A percentile compares a stretch with the other conserved stretches of the same genome.
Conservation (phyloP, 2,797 vertebrate species). For the Urocyon cinereoargenteus region DNA sequence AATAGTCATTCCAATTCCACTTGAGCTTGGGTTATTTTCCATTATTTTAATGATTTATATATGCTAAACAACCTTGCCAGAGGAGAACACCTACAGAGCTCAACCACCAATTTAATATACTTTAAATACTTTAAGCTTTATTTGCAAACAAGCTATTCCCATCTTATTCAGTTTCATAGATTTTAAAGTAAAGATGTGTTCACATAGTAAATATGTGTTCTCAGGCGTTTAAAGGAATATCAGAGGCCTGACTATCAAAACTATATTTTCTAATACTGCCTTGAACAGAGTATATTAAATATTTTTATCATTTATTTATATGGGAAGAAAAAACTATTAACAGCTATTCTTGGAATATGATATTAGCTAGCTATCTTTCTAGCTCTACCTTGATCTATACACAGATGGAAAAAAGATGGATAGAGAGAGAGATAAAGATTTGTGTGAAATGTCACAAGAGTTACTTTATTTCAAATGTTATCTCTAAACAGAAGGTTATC, state of each 20-base stretch:
- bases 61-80: neutral
- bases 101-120: neutral
- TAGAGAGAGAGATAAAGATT: neutral
- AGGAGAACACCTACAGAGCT: neutral
- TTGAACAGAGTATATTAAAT: neutral
- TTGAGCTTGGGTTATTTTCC: conserved; percentile 35
- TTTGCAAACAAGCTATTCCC: neutral
- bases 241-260: neutral
- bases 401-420: too few species aligned
- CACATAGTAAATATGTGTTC: neutral
- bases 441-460: neutral
- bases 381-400: neutral
- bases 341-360: neutral
- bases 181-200: conserved; percentile 1
- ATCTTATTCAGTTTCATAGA: neutral
- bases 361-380: neutral
- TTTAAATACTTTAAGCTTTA: conserved; percentile 10
- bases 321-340: neutral
- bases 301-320: neutral
- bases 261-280: neutral
- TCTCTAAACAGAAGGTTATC: neutral
- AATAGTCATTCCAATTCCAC: neutral
- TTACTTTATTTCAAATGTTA: neutral
- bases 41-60: conserved; percentile 54
- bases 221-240: neutral